Percentiles rank a stretch among this genome's conserved stretches.
Conservation (phyloP, 1,140 invertebrate genomes). For the Drosophila santomea region DNA sequence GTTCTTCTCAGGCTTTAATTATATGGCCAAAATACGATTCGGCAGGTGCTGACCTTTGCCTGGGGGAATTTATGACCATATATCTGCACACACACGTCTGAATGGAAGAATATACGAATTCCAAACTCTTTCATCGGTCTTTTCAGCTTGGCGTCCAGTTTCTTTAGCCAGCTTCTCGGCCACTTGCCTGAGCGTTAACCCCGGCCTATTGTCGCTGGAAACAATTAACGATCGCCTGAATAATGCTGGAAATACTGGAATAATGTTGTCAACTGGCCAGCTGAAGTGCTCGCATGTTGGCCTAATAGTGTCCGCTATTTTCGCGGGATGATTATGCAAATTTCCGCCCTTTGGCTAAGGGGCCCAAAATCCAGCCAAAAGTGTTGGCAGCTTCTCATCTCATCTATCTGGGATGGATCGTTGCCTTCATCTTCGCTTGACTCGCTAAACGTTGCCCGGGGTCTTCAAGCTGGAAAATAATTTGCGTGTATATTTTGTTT, state of each 20-base stretch:
- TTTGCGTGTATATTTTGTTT: slow-evolving; percentile 1
- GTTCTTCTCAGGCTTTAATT: slow-evolving; percentile 55
- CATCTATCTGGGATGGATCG: slow-evolving; percentile 3
- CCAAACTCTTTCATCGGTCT: slow-evolving; percentile 3
- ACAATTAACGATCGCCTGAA: slow-evolving; percentile 26
- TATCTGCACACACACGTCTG: slow-evolving; percentile 17
- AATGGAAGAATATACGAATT: slow-evolving; percentile 25
- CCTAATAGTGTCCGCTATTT: slow-evolving; percentile 67
- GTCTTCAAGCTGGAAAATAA: slow-evolving; percentile 26
- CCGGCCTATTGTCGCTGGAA: slow-evolving; percentile 1
- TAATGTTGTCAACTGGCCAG: slow-evolving; percentile 62
- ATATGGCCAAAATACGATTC: slow-evolving; percentile 50
- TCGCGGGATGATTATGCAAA: slow-evolving; percentile 68
- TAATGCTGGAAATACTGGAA: slow-evolving; percentile 13
- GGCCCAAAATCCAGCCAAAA: slow-evolving; percentile 3
- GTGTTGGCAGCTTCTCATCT: slow-evolving; percentile 18
- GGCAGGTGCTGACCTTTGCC: slow-evolving; percentile 42
- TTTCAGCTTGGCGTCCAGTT: background rate
- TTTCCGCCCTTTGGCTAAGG: slow-evolving; percentile 27
- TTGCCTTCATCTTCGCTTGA: slow-evolving; percentile 31
- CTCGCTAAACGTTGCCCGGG: slow-evolving; percentile 21
- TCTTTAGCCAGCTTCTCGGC: slow-evolving; percentile 10
- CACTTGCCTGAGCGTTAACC: slow-evolving; percentile 78
- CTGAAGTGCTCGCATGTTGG: slow-evolving; percentile 71
- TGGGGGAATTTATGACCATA: slow-evolving; percentile 5